Evolutionary conservation across 30 jellyfish, hydroid and myxozoan genomes (phyloP).

Genomic region (Cassiopea xamachana): DNA sequence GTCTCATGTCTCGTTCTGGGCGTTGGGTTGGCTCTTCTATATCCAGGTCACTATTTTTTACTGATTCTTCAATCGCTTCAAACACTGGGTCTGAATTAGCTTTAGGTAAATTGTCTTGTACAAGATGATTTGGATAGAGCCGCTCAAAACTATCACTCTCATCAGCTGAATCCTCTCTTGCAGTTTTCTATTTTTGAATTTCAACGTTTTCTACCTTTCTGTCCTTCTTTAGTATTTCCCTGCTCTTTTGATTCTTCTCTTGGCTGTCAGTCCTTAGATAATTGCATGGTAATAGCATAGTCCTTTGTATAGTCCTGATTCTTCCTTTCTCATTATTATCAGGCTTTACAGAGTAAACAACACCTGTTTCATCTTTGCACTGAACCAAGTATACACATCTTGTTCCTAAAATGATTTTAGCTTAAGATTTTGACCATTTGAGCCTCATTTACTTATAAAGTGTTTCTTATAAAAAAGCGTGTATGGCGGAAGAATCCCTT

Average conservation of each 20-base stretch:
- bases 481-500: not conserved
- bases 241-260: not conserved
- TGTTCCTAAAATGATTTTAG: not conserved
- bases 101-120: not conserved
- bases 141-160: not conserved
- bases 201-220: not conserved
- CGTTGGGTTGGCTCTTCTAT: not conserved
- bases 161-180: not conserved
- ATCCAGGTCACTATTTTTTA: not conserved
- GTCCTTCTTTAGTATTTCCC: not conserved
- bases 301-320: not conserved
- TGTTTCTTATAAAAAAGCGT: no score
- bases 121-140: not conserved
- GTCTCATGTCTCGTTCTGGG: not conserved
- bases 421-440: not conserved
- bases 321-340: not conserved
- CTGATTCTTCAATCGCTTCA: not conserved
- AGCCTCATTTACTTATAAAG: not conserved
- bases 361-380: not conserved
- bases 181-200: not conserved
- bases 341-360: not conserved
- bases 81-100: not conserved
- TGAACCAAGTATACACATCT: not conserved
- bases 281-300: not conserved
- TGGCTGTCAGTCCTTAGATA: not conserved